phyloP scores from a whole-genome alignment of 2,888 invertebrate genomes.

The Amblyjoppa fuscipennis region DNA sequence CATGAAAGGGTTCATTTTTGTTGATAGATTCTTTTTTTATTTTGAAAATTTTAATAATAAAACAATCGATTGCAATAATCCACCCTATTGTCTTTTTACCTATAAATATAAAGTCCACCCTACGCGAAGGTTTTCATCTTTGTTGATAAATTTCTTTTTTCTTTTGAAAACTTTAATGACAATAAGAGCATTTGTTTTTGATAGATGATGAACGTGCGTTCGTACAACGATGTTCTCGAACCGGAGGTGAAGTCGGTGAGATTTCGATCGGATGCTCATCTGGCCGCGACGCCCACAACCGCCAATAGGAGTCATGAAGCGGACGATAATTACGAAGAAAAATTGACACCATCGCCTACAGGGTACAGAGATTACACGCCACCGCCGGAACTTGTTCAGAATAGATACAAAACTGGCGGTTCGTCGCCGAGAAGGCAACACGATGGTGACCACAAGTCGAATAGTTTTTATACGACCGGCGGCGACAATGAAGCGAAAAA shows the following conservation, averaged over 20 bases:
- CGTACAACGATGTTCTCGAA: conserved; percentile 95
- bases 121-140: no score
- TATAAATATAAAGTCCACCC: no score
- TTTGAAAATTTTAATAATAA: background rate
- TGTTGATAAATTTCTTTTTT: background rate
- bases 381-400: conserved; percentile 88
- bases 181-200: background rate
- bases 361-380: conserved; percentile 93
- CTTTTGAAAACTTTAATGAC: background rate
- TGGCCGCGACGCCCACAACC: conserved; percentile 22
- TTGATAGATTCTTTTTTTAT: background rate
- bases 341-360: conserved; percentile 89
- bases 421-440: conserved; percentile 67
- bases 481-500: conserved; percentile 68
- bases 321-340: conserved; percentile 36
- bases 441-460: conserved; percentile 44
- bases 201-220: conserved; percentile 82
- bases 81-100: no score
- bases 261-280: conserved; percentile 40
- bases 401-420: conserved; percentile 74
- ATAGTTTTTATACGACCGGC: conserved; percentile 60
- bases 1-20: no score
- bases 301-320: background rate
- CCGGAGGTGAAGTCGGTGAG: conserved; percentile 55
- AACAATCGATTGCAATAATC: no score